These are phyloP conservation scores for Ips nitidus DNA, from an alignment of 1,140 invertebrate species.

Conservation along the genomic window DNA sequence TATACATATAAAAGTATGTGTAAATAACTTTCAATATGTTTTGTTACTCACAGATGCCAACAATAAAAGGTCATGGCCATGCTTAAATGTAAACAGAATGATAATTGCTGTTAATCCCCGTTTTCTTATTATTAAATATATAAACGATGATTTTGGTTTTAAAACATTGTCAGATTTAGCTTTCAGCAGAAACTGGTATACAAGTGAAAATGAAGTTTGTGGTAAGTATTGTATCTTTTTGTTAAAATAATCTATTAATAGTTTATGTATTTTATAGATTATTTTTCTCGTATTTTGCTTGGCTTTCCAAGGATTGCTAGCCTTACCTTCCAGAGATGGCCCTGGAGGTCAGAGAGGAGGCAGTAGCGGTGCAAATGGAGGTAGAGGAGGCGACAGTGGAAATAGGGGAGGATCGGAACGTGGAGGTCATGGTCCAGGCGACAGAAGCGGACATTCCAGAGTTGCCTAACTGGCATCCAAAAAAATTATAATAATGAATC, in stretches of 20 bases:
- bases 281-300: slow-evolving; percentile 8
- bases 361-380: slow-evolving; percentile 17
- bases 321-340: slow-evolving; percentile 3
- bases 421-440: slow-evolving; percentile 15
- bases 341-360: slow-evolving; percentile 7
- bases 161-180: no score
- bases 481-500: neutral
- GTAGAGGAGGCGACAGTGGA: slow-evolving; percentile 11
- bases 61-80: no score
- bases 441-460: slow-evolving; percentile 15
- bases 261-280: slow-evolving; percentile 10
- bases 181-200: neutral
- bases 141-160: no score
- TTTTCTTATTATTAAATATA: no score
- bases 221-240: neutral
- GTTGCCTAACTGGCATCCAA: neutral
- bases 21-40: no score
- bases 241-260: slow-evolving; percentile 6
- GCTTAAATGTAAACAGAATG: no score
- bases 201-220: slow-evolving; percentile 1
- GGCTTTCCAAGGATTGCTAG: slow-evolving; percentile 14
- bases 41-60: no score
- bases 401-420: slow-evolving; percentile 12
- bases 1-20: no score
- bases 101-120: no score